Evolutionary conservation across 2,888 invertebrate genomes (phyloP), one percentile per base, ranked within the genome.

Genomic region (Dolichopus griseipennis): DNA sequence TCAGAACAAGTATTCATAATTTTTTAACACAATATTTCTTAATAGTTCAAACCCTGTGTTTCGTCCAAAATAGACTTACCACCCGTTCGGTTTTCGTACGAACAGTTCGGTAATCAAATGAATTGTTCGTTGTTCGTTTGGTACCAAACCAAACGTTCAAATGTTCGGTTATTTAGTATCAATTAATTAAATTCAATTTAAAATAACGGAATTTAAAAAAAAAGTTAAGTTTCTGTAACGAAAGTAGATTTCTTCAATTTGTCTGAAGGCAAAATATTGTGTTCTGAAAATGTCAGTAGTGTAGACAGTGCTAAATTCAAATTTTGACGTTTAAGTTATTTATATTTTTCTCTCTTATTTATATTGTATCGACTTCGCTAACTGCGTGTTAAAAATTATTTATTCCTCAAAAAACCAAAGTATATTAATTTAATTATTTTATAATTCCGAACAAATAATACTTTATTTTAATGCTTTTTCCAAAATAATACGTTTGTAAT

Each of bases 71-170:
- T 34, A 61, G 61, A 8, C 61, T 61, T 61, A 61, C 20, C 61
- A 61, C 61, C 61, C n/a, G 61, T 61, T 61, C 61, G 61, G n/a
- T 20, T 61, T 61, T 21, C 21, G 61, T 20, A 20, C 61, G 61
- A 61, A 61, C 61, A 21, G 61, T 61, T 61, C 61, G 61, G 61
- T 61, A 61, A 61, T 61, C 61, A 61, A 61, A 61, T 61, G 61
- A 61, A 61, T 61, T 61, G 21, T 61, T 61, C 61, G 61, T 61
- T 61, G 61, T 61, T 61, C 61, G 61, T 61, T 61, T 61, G 61
- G 61, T 20, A 61, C 61, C 61, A 61, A 8, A 61, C 61, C 61
- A 20, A 61, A 61, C 61, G 61, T 61, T 61, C n/a, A 61, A 21
- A 61, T 61, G 61, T 61, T 61, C 61, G 61, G 20, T 20, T 61